These are phyloP conservation scores for Heteractis magnifica DNA, from an alignment of 92 coral and sea anemone genomes.

Conservation along the genomic window DNA sequence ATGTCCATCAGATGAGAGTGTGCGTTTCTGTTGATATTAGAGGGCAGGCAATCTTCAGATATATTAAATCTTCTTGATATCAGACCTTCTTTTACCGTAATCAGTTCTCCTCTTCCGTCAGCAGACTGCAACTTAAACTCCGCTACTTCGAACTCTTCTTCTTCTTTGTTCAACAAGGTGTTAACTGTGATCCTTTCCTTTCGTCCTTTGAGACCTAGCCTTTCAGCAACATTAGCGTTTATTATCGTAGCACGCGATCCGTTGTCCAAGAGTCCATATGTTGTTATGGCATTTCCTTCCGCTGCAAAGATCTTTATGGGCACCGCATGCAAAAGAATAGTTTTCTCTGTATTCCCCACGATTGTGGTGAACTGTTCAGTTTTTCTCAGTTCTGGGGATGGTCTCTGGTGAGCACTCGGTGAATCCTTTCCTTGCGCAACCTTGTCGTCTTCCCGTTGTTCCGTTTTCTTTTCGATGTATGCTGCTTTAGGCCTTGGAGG, in stretches of 20 bases:
- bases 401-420: neutral
- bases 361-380: slow-evolving; percentile 46
- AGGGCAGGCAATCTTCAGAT: slow-evolving; percentile 42
- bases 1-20: slow-evolving; percentile 55
- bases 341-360: slow-evolving; percentile 23
- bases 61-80: slow-evolving; percentile 52
- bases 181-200: slow-evolving; percentile 40
- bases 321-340: slow-evolving; percentile 53
- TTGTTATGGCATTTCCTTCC: slow-evolving; percentile 38
- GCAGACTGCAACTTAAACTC: slow-evolving; percentile 50
- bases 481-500: slow-evolving; percentile 23
- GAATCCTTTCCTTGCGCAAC: slow-evolving; percentile 1
- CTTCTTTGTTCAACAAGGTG: slow-evolving; percentile 49
- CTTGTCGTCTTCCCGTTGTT: slow-evolving; percentile 14
- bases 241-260: slow-evolving; percentile 59
- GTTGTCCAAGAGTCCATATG: slow-evolving; percentile 51
- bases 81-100: slow-evolving; percentile 43
- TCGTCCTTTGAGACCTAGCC: slow-evolving; percentile 42
- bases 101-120: slow-evolving; percentile 46
- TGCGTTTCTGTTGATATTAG: slow-evolving; percentile 40
- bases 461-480: neutral
- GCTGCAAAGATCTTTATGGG: slow-evolving; percentile 44
- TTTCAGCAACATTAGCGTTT: slow-evolving; percentile 36
- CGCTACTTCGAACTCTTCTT: slow-evolving; percentile 54
- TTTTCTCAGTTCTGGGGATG: slow-evolving; percentile 18